Conservation (phyloP, 2,888 invertebrate species). For the Tineola bisselliella region DNA sequence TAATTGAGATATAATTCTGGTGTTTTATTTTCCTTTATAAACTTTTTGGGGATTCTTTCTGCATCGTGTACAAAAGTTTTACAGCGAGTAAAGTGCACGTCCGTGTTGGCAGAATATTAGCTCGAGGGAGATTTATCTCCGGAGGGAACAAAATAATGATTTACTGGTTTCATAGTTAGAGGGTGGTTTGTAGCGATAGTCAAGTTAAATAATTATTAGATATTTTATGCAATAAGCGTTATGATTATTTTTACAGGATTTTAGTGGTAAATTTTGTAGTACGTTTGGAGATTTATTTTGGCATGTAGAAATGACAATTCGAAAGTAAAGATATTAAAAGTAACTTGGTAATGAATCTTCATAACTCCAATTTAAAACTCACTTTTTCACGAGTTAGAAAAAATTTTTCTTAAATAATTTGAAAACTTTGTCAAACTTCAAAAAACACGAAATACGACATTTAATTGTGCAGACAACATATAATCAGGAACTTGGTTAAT, state of each 20-base stretch:
- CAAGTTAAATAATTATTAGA: not conserved
- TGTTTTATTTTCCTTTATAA: too few species aligned
- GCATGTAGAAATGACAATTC: too few species aligned
- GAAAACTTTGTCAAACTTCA: too few species aligned
- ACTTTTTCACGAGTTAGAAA: too few species aligned
- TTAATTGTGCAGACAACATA: conserved; percentile 10
- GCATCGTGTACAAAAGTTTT: not conserved
- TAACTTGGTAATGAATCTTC: too few species aligned
- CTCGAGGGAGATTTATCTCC: not conserved
- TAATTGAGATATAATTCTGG: too few species aligned
- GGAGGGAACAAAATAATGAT: not conserved
- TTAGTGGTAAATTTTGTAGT: too few species aligned
- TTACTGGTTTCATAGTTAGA: not conserved
- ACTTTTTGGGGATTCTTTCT: not conserved
- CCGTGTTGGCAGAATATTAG: not conserved
- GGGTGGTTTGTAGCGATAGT: not conserved
- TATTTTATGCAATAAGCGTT: not conserved
- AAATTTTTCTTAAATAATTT: too few species aligned
- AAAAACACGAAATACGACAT: conserved; percentile 11
- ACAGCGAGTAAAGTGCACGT: not conserved
- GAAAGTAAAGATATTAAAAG: too few species aligned
- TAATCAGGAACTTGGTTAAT: conserved; percentile 5
- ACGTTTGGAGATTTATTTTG: too few species aligned
- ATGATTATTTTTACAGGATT: not conserved
- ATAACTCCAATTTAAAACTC: too few species aligned